These are phyloP conservation scores for Pseudopipra pipra DNA, from an alignment of 2,113 vertebrate species.

Conservation along the genomic window DNA sequence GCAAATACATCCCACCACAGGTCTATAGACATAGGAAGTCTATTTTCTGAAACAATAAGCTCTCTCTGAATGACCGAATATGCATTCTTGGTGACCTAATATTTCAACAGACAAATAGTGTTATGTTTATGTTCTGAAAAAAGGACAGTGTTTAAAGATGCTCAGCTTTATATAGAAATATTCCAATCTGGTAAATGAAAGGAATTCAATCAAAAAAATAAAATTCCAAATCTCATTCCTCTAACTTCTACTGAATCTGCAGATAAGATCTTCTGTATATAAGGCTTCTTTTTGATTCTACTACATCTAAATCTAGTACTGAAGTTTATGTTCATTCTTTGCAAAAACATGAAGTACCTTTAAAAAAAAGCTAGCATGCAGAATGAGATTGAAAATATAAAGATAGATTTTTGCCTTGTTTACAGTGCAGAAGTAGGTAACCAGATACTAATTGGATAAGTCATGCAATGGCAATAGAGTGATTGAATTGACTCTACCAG, in stretches of 20 bases:
- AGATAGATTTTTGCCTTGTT: not conserved
- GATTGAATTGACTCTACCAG: not conserved
- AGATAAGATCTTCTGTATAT: not conserved
- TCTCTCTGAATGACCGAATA: not conserved
- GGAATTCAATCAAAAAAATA: not conserved
- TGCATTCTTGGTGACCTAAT: not conserved
- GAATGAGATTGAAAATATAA: not conserved
- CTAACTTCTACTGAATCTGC: not conserved
- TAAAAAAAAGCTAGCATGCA: not conserved
- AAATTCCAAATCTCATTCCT: not conserved
- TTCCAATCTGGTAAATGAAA: not conserved
- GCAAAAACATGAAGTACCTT: not conserved
- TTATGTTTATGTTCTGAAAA: not conserved
- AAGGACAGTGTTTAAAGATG: not conserved
- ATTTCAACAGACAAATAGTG: not conserved
- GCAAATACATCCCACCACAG: slow-evolving; percentile 3
- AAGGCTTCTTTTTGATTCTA: not conserved
- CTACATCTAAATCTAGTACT: not conserved
- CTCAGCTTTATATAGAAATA: not conserved
- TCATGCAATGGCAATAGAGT: not conserved
- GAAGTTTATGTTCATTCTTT: not conserved
- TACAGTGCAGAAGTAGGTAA: not conserved
- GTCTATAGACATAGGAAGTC: not conserved
- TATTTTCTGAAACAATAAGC: slow-evolving; percentile 41
- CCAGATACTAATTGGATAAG: not conserved